Percentiles rank a stretch among this genome's conserved stretches.
phyloP scores from a whole-genome alignment of 2,888 invertebrate genomes.

The Ferdinandea cuprea region DNA sequence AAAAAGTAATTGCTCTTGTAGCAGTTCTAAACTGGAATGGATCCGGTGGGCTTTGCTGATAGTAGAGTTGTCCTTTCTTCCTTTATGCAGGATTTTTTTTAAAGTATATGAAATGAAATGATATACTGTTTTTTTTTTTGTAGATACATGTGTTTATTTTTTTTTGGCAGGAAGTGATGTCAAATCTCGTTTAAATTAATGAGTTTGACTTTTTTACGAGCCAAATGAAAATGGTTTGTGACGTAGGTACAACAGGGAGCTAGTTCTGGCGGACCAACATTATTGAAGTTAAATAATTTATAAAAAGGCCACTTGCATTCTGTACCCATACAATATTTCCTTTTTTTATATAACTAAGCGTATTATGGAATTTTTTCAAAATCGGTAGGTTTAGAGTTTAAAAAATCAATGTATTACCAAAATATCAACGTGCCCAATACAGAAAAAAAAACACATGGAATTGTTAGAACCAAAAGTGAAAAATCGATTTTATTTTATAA shows the following conservation, averaged over 20 bases:
- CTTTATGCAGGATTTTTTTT: not conserved
- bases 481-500: too few relatives aligned
- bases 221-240: slow-evolving; percentile 43
- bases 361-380: too few relatives aligned
- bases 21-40: slow-evolving; percentile 39
- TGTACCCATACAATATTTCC: too few relatives aligned
- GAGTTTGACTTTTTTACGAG: slow-evolving; percentile 79
- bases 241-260: slow-evolving; percentile 6
- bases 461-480: too few relatives aligned
- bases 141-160: not conserved
- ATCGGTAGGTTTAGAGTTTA: too few relatives aligned
- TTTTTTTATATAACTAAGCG: too few relatives aligned
- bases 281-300: not conserved
- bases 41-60: slow-evolving; percentile 52
- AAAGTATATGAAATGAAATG: not conserved
- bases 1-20: slow-evolving; percentile 68
- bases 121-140: slow-evolving; percentile 27
- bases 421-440: too few relatives aligned
- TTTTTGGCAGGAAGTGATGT: slow-evolving; percentile 73
- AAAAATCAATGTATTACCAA: too few relatives aligned
- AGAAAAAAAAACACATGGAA: too few relatives aligned
- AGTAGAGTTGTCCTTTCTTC: slow-evolving; percentile 15
- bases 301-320: not conserved
- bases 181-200: slow-evolving; percentile 83
- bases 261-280: not conserved